phyloP scores from a whole-genome alignment of 2,113 vertebrate genomes.

The Zapus hudsonius region DNA sequence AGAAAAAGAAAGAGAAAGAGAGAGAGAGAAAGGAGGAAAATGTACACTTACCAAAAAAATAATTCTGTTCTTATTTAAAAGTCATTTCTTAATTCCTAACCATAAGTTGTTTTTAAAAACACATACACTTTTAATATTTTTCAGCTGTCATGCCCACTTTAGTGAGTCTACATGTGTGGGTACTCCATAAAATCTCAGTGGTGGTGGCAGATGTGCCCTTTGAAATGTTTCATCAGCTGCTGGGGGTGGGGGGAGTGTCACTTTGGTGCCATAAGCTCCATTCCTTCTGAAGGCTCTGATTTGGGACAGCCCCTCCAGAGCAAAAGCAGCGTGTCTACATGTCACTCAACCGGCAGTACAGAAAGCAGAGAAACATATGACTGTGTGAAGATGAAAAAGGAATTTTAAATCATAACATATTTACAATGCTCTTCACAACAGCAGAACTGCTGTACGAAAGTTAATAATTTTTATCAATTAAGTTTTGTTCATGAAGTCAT shows the following conservation, averaged over 20 bases:
- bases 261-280: constrained; percentile 59
- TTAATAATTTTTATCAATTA: constrained; percentile 40
- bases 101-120: constrained; percentile 80
- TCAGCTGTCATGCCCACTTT: constrained; percentile 82
- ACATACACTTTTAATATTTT: constrained; percentile 83
- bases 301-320: constrained; percentile 56
- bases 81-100: constrained; percentile 84
- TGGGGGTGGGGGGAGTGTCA: constrained; percentile 77
- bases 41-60: constrained; percentile 76
- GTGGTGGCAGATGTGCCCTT: constrained; percentile 83
- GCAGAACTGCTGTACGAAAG: constrained; percentile 28
- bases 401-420: constrained; percentile 79
- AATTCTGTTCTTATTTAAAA: constrained; percentile 83
- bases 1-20: constrained; percentile 17
- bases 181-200: constrained; percentile 79
- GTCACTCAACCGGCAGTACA: constrained; percentile 63
- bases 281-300: background rate
- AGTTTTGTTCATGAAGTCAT: background rate
- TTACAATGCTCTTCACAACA: constrained; percentile 47
- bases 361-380: constrained; percentile 72
- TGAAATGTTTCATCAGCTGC: constrained; percentile 84
- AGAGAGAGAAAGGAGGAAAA: constrained; percentile 33
- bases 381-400: constrained; percentile 57
- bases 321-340: constrained; percentile 59
- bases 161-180: constrained; percentile 80